Conservation (phyloP, 2,113 vertebrate genomes). For the Notechis scutatus region DNA sequence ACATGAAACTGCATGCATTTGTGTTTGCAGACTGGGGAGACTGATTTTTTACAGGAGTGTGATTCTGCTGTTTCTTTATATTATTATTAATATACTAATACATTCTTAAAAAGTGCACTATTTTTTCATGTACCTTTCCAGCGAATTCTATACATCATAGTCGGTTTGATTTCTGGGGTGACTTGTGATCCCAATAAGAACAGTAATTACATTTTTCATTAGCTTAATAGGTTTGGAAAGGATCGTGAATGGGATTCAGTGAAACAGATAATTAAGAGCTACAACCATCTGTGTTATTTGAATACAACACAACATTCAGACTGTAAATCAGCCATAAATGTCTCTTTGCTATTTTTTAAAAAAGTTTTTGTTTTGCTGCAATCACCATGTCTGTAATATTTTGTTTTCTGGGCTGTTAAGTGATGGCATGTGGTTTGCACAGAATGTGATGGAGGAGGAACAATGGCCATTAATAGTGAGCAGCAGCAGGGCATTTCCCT, state of each 20-base stretch:
- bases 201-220: slow-evolving; percentile 17
- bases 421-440: not conserved
- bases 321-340: slow-evolving; percentile 22
- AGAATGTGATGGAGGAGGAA: slow-evolving; percentile 5
- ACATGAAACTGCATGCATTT: not conserved
- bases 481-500: not conserved
- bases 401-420: not conserved
- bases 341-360: not conserved
- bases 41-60: not conserved
- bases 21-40: not conserved
- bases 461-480: not conserved
- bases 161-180: not conserved
- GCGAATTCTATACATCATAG: slow-evolving; percentile 1
- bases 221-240: not conserved
- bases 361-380: not conserved
- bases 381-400: slow-evolving; percentile 12
- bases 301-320: slow-evolving; percentile 13
- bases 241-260: slow-evolving; percentile 9
- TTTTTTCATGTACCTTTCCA: not conserved
- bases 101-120: not conserved
- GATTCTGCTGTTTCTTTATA: slow-evolving; percentile 2
- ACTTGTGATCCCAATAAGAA: slow-evolving; percentile 4
- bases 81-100: too few relatives aligned
- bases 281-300: slow-evolving; percentile 12
- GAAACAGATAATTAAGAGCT: slow-evolving; percentile 17